Conservation (phyloP, 2,797 vertebrate genomes). For the Valencia hispanica region DNA sequence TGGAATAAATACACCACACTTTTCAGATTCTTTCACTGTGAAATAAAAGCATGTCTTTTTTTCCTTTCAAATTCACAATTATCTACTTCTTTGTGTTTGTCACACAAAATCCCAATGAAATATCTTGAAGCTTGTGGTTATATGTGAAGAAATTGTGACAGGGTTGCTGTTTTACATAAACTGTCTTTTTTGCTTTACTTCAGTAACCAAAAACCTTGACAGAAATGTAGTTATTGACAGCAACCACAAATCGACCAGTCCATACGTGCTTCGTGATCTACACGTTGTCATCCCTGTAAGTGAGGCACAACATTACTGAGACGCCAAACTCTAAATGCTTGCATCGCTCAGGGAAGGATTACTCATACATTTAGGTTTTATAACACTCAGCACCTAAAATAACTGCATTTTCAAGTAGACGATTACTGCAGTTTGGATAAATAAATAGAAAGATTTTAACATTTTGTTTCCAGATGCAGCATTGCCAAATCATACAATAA, state of each 20-base stretch:
- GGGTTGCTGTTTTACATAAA: background rate
- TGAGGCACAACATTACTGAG: constrained; percentile 23
- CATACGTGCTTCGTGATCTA: constrained; percentile 18
- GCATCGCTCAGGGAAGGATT: constrained; percentile 46
- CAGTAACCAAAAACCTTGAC: background rate
- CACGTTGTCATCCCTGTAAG: constrained; percentile 8
- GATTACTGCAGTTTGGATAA: constrained; percentile 26
- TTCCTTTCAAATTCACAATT: background rate
- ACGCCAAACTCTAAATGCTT: constrained; percentile 34
- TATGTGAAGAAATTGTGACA: background rate
- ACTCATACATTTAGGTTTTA: constrained; percentile 58
- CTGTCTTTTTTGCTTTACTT: background rate
- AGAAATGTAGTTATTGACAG: background rate
- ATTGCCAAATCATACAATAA: background rate
- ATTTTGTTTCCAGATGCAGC: background rate
- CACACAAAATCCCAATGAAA: background rate
- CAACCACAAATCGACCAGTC: background rate
- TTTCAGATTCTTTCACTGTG: no score
- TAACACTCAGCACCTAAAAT: constrained; percentile 50
- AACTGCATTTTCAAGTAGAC: constrained; percentile 32
- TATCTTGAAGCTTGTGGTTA: background rate
- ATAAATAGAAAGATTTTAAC: background rate
- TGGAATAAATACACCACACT: no score
- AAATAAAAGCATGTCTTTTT: background rate
- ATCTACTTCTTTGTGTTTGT: background rate